These are phyloP conservation scores for Heterotis niloticus DNA, from an alignment of 2,113 vertebrate species.

Conservation along the genomic window DNA sequence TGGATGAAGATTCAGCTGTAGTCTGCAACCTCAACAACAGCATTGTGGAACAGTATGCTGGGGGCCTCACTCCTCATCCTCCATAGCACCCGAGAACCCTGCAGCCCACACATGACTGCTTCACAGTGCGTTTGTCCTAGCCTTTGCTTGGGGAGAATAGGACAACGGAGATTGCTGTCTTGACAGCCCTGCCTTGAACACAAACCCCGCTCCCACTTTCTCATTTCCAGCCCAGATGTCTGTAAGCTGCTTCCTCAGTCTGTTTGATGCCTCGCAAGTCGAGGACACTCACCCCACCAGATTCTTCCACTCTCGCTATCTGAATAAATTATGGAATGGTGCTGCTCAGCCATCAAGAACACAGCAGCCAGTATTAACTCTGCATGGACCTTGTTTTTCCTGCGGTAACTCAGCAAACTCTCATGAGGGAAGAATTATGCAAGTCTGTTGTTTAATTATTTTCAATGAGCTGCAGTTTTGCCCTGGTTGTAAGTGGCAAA, in stretches of 20 bases:
- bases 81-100: no score
- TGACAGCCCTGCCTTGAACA: background rate
- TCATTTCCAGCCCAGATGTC: slow-evolving; percentile 10
- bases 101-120: no score
- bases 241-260: slow-evolving; percentile 16
- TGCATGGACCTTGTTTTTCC: slow-evolving; percentile 16
- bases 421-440: no score
- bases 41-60: no score
- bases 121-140: no score
- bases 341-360: slow-evolving; percentile 20
- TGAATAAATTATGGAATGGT: slow-evolving; percentile 39
- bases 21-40: no score
- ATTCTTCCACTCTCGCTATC: slow-evolving; percentile 19
- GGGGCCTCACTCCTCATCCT: no score
- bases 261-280: slow-evolving; percentile 8
- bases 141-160: background rate
- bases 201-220: background rate
- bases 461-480: no score
- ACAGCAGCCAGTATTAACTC: slow-evolving; percentile 24
- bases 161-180: background rate
- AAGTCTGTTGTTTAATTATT: no score
- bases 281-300: background rate
- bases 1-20: no score
- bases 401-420: background rate
- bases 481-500: no score